A percentile compares a stretch with the other conserved stretches of the same genome.
Evolutionary conservation across 2,888 invertebrate genomes (phyloP).

Genomic region (Entomobrya proxima): DNA sequence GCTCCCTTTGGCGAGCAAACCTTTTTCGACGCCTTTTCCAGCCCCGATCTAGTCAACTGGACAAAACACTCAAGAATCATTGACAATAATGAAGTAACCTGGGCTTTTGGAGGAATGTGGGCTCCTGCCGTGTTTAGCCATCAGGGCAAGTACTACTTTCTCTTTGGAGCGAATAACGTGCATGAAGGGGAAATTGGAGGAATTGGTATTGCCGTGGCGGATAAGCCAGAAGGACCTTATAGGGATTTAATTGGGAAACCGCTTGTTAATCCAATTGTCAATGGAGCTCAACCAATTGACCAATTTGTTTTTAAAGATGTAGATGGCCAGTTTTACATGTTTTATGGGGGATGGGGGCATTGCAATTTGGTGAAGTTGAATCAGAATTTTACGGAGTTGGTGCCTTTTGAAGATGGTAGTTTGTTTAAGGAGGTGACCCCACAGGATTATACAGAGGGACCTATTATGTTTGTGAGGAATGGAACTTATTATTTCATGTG

Average conservation of each 20-base stretch:
- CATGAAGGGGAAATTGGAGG: conserved; percentile 67
- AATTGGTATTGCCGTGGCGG: conserved; percentile 66
- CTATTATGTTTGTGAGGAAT: conserved; percentile 69
- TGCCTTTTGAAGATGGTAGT: conserved; percentile 61
- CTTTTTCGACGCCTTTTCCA: conserved; percentile 70
- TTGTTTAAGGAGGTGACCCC: conserved; percentile 71
- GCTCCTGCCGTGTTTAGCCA: conserved; percentile 69
- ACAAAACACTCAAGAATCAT: conserved; percentile 64
- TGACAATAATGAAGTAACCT: conserved; percentile 61
- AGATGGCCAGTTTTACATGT: conserved; percentile 69
- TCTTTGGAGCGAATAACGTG: conserved; percentile 69
- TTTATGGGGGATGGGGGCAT: conserved; percentile 71
- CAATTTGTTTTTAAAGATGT: conserved; percentile 69
- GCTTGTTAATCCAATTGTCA: conserved; percentile 63
- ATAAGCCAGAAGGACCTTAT: conserved; percentile 69
- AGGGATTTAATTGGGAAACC: conserved; percentile 65
- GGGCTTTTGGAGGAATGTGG: conserved; percentile 69
- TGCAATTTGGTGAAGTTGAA: conserved; percentile 70
- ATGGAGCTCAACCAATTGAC: conserved; percentile 72
- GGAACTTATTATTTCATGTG: conserved; percentile 72
- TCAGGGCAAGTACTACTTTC: conserved; percentile 64
- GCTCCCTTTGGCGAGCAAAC: conserved; percentile 57
- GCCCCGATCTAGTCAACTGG: conserved; percentile 68
- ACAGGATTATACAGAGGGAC: conserved; percentile 67
- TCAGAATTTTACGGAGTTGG: conserved; percentile 46